Evolutionary conservation across 2,797 vertebrate species (phyloP).

Genomic region (Fistularia commersonii): DNA sequence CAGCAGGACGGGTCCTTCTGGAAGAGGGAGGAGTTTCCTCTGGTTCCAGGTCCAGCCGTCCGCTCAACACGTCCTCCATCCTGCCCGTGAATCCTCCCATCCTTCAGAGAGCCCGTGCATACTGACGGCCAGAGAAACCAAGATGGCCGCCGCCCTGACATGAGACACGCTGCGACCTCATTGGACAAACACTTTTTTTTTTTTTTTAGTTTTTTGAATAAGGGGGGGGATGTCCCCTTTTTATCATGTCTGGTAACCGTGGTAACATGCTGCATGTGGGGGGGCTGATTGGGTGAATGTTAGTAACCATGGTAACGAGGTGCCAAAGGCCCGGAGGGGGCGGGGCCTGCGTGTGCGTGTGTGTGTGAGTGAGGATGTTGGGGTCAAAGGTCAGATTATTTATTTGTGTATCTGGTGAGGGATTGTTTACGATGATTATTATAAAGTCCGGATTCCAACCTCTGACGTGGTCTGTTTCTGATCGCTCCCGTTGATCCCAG

Average conservation of each 20-base stretch:
- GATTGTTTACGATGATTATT: conserved; percentile 69
- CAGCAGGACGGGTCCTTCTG: too few relatives aligned
- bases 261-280: conserved; percentile 18
- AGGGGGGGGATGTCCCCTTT: conserved; percentile 17
- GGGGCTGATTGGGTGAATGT: conserved; percentile 18
- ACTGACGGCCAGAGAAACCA: too few relatives aligned
- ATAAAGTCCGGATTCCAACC: conserved; percentile 63
- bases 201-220: not conserved
- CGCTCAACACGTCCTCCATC: too few relatives aligned
- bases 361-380: conserved; percentile 11
- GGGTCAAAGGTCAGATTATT: conserved; percentile 67
- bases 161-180: conserved; percentile 12
- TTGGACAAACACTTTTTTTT: conserved; percentile 12
- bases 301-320: conserved; percentile 5
- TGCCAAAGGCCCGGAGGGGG: conserved; percentile 49
- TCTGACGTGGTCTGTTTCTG: conserved; percentile 37
- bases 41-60: too few relatives aligned
- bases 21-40: too few relatives aligned
- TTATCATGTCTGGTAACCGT: conserved; percentile 49
- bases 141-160: not conserved
- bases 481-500: too few relatives aligned
- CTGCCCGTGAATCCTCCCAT: too few relatives aligned
- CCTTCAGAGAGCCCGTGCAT: too few relatives aligned
- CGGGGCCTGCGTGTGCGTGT: not conserved
- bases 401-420: conserved; percentile 65